Conservation (phyloP, 2,797 vertebrate species). For the Eidolon dupreanum region DNA sequence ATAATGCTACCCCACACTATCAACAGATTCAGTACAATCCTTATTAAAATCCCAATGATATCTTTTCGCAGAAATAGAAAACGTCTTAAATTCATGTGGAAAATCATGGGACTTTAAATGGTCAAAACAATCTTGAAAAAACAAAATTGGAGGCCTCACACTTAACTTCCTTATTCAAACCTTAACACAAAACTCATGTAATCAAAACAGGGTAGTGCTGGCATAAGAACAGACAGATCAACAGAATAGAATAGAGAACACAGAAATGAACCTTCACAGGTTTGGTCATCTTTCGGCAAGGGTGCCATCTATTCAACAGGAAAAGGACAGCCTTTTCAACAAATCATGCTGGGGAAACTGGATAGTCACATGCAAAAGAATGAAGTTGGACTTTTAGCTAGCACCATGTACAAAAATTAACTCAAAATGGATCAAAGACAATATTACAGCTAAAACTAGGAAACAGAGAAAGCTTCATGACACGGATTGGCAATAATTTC, state of each 20-base stretch:
- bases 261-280: not conserved
- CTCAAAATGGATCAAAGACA: not conserved
- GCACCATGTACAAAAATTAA: not conserved
- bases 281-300: not conserved
- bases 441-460: no score
- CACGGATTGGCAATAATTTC: not conserved
- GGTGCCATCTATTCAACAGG: not conserved
- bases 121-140: not conserved
- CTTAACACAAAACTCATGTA: not conserved
- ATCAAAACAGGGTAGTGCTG: not conserved
- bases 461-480: not conserved
- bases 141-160: not conserved
- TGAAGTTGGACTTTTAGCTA: no score
- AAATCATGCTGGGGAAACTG: not conserved
- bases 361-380: not conserved
- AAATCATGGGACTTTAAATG: not conserved
- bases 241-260: not conserved
- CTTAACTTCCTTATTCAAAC: not conserved
- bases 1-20: not conserved
- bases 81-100: not conserved
- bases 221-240: not conserved
- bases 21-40: not conserved
- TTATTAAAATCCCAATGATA: not conserved
- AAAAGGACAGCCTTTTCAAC: not conserved
- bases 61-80: not conserved